These are phyloP conservation scores for Pycnonotus jocosus DNA, from an alignment of 2,113 vertebrate species.

Conservation along the genomic window DNA sequence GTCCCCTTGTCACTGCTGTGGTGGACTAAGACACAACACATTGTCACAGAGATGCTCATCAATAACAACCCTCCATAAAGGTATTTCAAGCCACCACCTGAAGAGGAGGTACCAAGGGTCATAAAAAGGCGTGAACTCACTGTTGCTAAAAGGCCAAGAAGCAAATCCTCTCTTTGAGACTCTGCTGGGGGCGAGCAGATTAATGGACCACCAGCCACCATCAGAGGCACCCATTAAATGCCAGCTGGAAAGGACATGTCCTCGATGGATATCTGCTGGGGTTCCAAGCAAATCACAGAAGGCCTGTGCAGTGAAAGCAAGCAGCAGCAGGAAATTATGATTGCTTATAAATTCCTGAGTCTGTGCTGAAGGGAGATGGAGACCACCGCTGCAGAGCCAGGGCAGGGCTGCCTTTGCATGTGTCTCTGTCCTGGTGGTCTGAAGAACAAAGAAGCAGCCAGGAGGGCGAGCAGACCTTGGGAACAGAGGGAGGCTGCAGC, in stretches of 20 bases:
- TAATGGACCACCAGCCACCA: background rate
- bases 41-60: background rate
- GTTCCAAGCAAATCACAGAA: background rate
- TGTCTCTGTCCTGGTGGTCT: conserved; percentile 34
- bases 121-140: background rate
- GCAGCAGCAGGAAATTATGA: background rate
- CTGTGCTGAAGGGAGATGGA: background rate
- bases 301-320: background rate
- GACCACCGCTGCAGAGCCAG: background rate
- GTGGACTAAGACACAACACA: background rate
- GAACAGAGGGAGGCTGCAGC: background rate
- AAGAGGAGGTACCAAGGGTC: background rate
- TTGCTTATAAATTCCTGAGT: background rate
- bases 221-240: background rate
- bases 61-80: background rate
- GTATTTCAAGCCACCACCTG: background rate
- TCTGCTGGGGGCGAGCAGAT: background rate
- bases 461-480: background rate
- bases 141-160: background rate
- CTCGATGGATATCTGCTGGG: background rate
- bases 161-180: background rate
- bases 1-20: background rate
- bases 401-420: background rate
- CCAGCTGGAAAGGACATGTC: background rate
- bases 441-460: conserved; percentile 32